phyloP scores from a whole-genome alignment of 2,797 vertebrate species.

The Acomys russatus region DNA sequence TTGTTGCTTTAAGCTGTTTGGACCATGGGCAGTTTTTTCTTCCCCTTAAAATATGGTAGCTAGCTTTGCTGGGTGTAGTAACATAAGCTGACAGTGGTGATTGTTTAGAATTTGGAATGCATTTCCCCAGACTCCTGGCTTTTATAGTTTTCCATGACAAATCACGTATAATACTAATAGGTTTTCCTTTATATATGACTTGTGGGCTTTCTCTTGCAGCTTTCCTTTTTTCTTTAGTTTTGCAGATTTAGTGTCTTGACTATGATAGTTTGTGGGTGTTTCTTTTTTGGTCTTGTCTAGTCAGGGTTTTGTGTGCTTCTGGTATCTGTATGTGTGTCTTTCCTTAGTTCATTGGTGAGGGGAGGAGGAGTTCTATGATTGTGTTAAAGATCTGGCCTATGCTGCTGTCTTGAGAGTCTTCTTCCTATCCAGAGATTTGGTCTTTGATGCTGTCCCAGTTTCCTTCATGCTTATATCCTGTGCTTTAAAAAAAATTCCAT shows the following conservation, averaged over 20 bases:
- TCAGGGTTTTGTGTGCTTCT: background rate
- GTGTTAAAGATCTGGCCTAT: background rate
- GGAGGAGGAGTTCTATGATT: background rate
- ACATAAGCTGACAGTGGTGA: too few relatives aligned
- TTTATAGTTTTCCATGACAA: too few relatives aligned
- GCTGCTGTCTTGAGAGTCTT: background rate
- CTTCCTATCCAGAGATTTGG: background rate
- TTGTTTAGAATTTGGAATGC: background rate
- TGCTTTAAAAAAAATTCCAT: background rate
- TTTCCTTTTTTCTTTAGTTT: background rate
- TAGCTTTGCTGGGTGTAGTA: background rate
- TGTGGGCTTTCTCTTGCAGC: background rate
- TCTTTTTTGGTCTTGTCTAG: background rate
- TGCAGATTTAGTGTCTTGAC: background rate
- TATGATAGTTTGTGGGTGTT: background rate
- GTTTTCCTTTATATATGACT: background rate
- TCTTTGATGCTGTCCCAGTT: background rate
- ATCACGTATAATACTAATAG: background rate
- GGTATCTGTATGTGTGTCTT: background rate
- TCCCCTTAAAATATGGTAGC: background rate
- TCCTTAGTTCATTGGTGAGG: background rate
- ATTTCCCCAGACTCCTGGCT: background rate
- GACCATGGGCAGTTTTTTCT: background rate
- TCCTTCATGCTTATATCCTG: background rate
- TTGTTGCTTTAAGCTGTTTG: background rate